Conservation (phyloP, 2,113 vertebrate species). For the Hiodon tergisus region DNA sequence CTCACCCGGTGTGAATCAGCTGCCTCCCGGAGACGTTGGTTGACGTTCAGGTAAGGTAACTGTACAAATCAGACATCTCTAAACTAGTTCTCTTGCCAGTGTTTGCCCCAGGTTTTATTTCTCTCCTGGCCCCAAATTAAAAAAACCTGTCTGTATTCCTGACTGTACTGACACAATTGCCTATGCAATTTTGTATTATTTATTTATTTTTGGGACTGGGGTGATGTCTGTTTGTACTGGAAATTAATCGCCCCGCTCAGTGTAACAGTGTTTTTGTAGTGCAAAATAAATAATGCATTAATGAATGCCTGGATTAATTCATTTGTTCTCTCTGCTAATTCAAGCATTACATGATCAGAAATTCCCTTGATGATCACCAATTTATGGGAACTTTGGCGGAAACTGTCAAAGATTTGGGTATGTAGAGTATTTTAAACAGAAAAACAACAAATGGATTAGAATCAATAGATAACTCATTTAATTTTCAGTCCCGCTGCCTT, state of each 20-base stretch:
- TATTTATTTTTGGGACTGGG: neutral
- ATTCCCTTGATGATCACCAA: neutral
- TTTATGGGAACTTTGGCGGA: neutral
- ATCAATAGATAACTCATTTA: neutral
- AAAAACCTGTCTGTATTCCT: neutral
- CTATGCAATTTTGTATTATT: neutral
- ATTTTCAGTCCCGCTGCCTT: neutral
- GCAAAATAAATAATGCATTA: neutral
- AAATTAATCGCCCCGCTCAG: neutral
- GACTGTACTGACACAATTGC: no score
- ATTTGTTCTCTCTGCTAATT: conserved; percentile 3
- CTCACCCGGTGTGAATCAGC: neutral
- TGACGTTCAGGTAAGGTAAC: conserved; percentile 31
- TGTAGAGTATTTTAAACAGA: no score
- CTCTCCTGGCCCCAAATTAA: neutral
- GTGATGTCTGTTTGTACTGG: neutral
- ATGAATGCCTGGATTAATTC: neutral
- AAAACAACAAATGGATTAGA: no score
- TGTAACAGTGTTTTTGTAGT: neutral
- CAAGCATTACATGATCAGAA: conserved; percentile 9
- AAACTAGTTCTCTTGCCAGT: no score
- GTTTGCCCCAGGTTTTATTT: neutral
- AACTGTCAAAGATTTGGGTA: neutral
- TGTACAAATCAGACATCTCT: neutral
- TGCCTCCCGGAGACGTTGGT: conserved; percentile 40